Evolutionary conservation across 2,888 invertebrate species (phyloP).

Genomic region (Stenurella melanura): DNA sequence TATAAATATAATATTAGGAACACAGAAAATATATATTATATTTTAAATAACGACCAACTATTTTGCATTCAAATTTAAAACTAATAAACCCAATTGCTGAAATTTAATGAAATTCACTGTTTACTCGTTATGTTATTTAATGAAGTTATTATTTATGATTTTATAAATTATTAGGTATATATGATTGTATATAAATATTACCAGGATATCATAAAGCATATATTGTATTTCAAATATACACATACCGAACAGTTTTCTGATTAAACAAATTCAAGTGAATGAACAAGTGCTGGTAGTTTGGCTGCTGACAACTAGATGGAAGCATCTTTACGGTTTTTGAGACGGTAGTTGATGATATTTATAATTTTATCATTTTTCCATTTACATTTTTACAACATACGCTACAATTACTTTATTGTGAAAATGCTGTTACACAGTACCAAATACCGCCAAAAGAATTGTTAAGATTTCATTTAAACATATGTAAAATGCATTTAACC

Average conservation of each 20-base stretch:
- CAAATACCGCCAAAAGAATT: too few species aligned
- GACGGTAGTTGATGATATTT: too few species aligned
- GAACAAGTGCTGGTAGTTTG: neutral
- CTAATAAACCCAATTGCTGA: neutral
- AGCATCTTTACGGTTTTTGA: neutral
- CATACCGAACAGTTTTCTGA: neutral
- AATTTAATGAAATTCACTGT: neutral
- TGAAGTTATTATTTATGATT: constrained; percentile 31
- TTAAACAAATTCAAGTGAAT: neutral
- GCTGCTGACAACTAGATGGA: neutral
- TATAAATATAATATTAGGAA: constrained; percentile 39
- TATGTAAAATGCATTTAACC: too few species aligned
- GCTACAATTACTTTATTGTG: too few species aligned
- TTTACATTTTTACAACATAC: too few species aligned
- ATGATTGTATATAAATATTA: constrained; percentile 40
- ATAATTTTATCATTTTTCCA: too few species aligned
- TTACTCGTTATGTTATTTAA: neutral
- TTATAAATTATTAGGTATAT: constrained; percentile 29
- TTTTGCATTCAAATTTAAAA: constrained; percentile 10
- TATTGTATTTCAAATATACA: constrained; percentile 27
- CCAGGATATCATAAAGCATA: constrained; percentile 29
- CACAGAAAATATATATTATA: constrained; percentile 26
- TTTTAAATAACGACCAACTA: neutral
- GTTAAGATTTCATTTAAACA: too few species aligned
- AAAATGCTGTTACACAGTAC: too few species aligned